Conservation (phyloP, 2,888 invertebrate species). For the Lucinisca nassula region DNA sequence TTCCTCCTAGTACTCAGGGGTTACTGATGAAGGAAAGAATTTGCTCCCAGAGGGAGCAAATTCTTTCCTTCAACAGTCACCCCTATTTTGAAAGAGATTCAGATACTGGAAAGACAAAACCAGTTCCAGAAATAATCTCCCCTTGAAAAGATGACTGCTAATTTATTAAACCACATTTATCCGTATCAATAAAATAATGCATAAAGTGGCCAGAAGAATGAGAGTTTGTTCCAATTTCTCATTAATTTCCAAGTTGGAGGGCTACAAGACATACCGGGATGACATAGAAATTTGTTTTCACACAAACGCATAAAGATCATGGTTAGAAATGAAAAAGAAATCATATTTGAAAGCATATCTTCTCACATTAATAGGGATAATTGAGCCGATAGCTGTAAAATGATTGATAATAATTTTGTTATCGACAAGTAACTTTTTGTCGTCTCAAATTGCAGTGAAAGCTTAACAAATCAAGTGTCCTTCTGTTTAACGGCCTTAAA, state of each 20-base stretch:
- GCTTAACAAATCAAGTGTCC: slow-evolving; percentile 5
- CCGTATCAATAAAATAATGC: too few relatives aligned
- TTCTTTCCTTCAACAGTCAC: too few relatives aligned
- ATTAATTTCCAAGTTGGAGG: not conserved
- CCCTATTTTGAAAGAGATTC: too few relatives aligned
- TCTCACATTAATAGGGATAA: not conserved
- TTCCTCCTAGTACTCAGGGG: too few relatives aligned
- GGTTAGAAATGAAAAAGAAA: not conserved
- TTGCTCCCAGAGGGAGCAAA: too few relatives aligned
- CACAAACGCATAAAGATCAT: not conserved
- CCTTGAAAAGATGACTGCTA: too few relatives aligned
- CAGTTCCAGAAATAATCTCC: too few relatives aligned
- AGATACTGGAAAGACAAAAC: too few relatives aligned
- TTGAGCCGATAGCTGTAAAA: not conserved
- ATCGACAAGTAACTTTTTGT: not conserved
- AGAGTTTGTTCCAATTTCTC: not conserved
- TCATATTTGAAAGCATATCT: not conserved
- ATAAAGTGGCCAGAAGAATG: not conserved
- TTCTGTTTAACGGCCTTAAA: not conserved
- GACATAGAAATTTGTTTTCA: slow-evolving; percentile 4
- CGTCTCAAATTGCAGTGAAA: slow-evolving; percentile 32
- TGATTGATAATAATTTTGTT: slow-evolving; percentile 1
- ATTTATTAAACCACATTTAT: too few relatives aligned
- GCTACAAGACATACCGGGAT: not conserved
- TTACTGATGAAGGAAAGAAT: too few relatives aligned